phyloP scores from a whole-genome alignment of 2,797 vertebrate species.

The Tauraco hartlaubi region DNA sequence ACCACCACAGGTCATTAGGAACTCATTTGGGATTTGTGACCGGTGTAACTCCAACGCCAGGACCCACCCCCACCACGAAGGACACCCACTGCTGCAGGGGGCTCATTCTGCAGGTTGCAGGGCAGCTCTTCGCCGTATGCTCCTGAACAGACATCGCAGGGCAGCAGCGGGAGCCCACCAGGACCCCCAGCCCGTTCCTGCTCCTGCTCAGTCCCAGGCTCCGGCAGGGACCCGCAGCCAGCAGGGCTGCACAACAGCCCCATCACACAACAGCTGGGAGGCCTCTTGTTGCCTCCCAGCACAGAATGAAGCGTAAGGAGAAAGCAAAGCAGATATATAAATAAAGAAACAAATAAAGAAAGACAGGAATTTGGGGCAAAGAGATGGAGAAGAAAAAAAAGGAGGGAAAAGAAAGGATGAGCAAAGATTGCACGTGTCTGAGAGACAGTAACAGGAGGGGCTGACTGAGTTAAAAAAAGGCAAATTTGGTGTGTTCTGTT shows the following conservation, averaged over 20 bases:
- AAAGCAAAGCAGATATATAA: neutral
- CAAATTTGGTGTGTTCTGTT: neutral
- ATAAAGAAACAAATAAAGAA: neutral
- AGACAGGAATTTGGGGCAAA: neutral
- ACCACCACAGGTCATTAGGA: neutral
- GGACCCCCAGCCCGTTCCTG: neutral
- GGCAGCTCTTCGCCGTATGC: fast-evolving
- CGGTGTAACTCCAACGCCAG: neutral
- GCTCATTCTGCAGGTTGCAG: neutral
- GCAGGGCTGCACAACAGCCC: neutral
- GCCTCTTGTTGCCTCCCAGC: neutral
- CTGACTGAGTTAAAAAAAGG: fast-evolving
- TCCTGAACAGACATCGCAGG: neutral
- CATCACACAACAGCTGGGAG: too few species aligned
- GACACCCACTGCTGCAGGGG: neutral
- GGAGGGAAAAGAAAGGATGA: neutral
- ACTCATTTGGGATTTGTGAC: neutral
- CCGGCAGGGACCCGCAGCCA: fast-evolving
- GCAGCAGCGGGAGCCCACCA: neutral
- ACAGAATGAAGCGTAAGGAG: neutral
- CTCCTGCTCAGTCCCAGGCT: neutral
- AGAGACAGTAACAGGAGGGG: neutral
- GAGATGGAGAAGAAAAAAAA: neutral
- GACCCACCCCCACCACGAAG: neutral
- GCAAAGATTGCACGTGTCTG: neutral